These are phyloP conservation scores for Hyla sarda DNA, from an alignment of 2,113 vertebrate genomes.

Conservation along the genomic window DNA sequence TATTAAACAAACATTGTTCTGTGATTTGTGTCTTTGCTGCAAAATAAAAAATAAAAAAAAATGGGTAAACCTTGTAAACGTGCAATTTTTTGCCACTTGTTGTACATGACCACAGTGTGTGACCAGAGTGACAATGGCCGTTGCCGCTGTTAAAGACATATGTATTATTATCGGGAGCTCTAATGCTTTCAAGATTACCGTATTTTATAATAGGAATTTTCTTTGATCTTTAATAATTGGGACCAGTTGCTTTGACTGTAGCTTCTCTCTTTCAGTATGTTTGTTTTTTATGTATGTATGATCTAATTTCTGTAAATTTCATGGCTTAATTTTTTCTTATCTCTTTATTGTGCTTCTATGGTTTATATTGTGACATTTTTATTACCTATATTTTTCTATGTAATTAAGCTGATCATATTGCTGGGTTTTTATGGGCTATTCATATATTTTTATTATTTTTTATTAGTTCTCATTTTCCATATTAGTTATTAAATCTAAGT, in stretches of 20 bases:
- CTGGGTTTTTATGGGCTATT: not conserved
- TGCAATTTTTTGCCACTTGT: no score
- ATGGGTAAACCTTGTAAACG: no score
- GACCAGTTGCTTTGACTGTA: not conserved
- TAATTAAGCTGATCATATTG: not conserved
- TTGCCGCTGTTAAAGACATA: no score
- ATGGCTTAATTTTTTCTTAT: not conserved
- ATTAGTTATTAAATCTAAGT: conserved; percentile 22
- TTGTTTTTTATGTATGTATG: not conserved
- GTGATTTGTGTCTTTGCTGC: no score
- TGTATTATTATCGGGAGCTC: not conserved
- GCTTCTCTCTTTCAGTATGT: not conserved
- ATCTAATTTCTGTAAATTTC: not conserved
- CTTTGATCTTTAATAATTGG: not conserved
- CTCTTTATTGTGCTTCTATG: not conserved
- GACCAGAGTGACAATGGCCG: no score
- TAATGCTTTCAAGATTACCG: not conserved
- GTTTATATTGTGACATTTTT: conserved; percentile 16
- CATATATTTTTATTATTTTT: conserved; percentile 15
- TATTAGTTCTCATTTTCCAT: not conserved
- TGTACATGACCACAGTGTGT: no score
- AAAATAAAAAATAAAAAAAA: no score
- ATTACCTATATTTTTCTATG: not conserved
- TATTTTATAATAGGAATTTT: not conserved
- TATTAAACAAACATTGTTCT: no score